Base-by-base conservation (phyloP, 2,113 vertebrate species). In the Pomatorhinus ruficollis region DNA sequence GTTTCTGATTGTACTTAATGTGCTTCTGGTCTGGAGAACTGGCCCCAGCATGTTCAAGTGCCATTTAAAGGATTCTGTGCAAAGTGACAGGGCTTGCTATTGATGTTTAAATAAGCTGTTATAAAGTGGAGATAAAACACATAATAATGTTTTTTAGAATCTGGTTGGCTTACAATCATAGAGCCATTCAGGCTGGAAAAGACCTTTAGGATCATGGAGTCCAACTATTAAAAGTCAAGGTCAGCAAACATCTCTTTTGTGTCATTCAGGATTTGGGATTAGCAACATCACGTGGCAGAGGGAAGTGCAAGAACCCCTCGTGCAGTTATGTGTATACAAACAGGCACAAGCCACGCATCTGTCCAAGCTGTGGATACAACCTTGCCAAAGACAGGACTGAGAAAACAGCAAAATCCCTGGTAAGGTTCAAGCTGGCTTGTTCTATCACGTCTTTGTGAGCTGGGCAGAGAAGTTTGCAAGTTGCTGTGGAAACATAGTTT, bases 281-380 rank as follows among this genome's bases (percentile, higher is more conserved):
- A 94, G 99, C 99, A 56, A 99, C 99, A 4, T 99, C 98, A 23
- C 98, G 99, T 87, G 99, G 99, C 53, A 98, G 99, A 89, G 99
- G 99, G 69, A 99, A 98, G 18, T 99, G 99, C 98, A 99, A 99
- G 97, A 99, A 99, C 93, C 98, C 98, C 2, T 98, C 98, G 24
- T 99, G 99, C 90, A 99, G 98, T 92, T 99, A 99, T 1, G 98
- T 99, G 74, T 99, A 99, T 65, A 99, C 99, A 80, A 99, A 99
- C 97, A 98, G 99, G 71, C 99, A 99, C 96, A 99, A 99, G 93
- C 99, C 99, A 12, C 97, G 98, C 3, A 72, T 98, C 94, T 99
- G 99, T 70, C 99, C 99, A 27, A 99, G 97, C 96, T 99, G 99
- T 76, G 99, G 99, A 79, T 99, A 98, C 83, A 98, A 98, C 90